phyloP scores from a whole-genome alignment of 2,797 vertebrate genomes.

The Lithobates sylvaticus region DNA sequence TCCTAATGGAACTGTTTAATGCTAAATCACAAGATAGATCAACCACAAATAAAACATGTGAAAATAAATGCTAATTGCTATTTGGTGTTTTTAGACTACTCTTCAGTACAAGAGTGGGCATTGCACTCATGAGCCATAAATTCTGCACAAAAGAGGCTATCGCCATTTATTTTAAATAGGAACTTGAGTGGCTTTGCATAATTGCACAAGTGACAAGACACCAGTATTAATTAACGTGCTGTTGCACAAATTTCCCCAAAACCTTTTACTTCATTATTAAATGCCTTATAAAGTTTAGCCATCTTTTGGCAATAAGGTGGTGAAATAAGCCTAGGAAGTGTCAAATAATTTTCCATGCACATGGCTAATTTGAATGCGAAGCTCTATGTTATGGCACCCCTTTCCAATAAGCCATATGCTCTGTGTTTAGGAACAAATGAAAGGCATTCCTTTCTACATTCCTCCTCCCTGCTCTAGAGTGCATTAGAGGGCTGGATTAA shows the following conservation, averaged over 20 bases:
- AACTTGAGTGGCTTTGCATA: neutral
- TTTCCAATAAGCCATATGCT: constrained; percentile 60
- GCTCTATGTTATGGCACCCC: constrained; percentile 57
- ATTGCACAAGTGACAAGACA: neutral
- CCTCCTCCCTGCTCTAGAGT: constrained; percentile 21
- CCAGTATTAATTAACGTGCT: no score
- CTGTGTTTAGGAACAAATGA: constrained; percentile 54
- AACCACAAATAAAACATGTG: no score
- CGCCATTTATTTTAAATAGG: no score
- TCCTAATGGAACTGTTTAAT: no score
- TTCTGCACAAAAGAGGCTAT: no score
- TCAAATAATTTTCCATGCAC: constrained; percentile 27
- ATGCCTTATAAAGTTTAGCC: neutral
- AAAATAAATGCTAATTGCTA: no score
- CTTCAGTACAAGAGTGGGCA: no score
- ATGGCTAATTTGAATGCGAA: constrained; percentile 44
- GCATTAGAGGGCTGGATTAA: constrained; percentile 38
- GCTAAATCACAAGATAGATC: no score
- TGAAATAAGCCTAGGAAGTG: constrained; percentile 9
- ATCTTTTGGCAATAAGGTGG: neutral
- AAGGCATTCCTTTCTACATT: constrained; percentile 48
- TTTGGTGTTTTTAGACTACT: no score
- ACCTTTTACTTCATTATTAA: neutral
- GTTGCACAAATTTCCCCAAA: no score
- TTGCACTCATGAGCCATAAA: no score